phyloP scores from a whole-genome alignment of 2,113 vertebrate genomes.

The Indicator maculatus region DNA sequence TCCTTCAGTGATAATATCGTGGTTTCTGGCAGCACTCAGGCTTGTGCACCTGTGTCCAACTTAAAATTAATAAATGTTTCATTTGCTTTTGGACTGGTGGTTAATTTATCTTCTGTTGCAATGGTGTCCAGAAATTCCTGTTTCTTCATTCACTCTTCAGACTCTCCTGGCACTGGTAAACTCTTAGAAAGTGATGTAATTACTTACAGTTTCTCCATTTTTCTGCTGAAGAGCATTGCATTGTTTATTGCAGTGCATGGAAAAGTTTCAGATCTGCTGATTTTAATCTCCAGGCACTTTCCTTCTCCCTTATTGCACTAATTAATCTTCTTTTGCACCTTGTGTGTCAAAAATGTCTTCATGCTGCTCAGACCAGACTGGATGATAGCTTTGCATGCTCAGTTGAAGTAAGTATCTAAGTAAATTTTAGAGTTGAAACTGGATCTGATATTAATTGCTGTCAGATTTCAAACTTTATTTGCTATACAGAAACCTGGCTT shows the following conservation, averaged over 20 bases:
- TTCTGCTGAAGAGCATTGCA: not conserved
- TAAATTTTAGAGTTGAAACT: not conserved
- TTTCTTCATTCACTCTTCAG: not conserved
- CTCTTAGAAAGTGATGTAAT: not conserved
- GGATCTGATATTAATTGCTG: not conserved
- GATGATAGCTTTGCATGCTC: not conserved
- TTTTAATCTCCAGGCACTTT: not conserved
- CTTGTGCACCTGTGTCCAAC: constrained; percentile 2
- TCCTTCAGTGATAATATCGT: not conserved
- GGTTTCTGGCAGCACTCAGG: not conserved
- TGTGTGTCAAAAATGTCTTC: not conserved
- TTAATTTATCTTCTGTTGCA: constrained; percentile 29
- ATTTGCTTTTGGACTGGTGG: not conserved
- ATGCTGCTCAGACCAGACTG: not conserved
- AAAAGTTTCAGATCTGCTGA: not conserved
- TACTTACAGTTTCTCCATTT: not conserved
- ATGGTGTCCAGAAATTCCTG: not conserved
- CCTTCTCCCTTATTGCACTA: not conserved
- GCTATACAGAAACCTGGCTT: not conserved
- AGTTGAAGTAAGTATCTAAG: not conserved
- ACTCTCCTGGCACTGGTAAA: not conserved
- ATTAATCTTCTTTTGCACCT: not conserved
- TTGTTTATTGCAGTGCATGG: not conserved
- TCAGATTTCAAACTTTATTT: not conserved
- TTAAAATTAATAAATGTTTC: not conserved